Conservation (phyloP, 2,113 vertebrate species). For the Laterallus jamaicensis region DNA sequence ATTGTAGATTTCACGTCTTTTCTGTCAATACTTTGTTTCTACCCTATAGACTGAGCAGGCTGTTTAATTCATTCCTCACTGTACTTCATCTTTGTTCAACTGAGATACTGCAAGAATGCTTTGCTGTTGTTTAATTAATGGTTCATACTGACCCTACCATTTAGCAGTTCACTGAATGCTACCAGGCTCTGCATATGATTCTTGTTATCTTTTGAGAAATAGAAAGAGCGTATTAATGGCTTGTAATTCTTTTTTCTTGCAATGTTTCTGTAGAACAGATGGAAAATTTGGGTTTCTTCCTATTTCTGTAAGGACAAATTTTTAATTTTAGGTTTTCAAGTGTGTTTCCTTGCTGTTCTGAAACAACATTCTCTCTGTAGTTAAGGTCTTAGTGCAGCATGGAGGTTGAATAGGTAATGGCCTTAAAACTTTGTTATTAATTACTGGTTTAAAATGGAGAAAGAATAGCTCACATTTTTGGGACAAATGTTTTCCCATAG, state of each 20-base stretch:
- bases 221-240: not conserved
- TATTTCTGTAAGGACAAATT: not conserved
- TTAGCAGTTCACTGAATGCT: not conserved
- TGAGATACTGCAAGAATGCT: not conserved
- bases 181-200: not conserved
- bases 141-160: not conserved
- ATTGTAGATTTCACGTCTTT: not conserved
- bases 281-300: not conserved
- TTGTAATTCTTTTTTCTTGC: not conserved
- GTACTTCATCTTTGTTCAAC: not conserved
- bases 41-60: not conserved
- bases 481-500: not conserved
- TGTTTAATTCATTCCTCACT: not conserved
- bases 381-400: not conserved
- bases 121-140: not conserved
- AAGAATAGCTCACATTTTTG: not conserved
- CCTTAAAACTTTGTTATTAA: not conserved
- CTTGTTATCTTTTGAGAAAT: not conserved
- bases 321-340: not conserved
- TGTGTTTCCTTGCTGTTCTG: not conserved
- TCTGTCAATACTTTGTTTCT: not conserved
- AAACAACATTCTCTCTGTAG: not conserved
- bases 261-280: not conserved
- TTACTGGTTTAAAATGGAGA: not conserved
- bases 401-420: not conserved